These are phyloP conservation scores for Oxytorus armatus DNA, from an alignment of 2,888 invertebrate genomes.

Conservation along the genomic window DNA sequence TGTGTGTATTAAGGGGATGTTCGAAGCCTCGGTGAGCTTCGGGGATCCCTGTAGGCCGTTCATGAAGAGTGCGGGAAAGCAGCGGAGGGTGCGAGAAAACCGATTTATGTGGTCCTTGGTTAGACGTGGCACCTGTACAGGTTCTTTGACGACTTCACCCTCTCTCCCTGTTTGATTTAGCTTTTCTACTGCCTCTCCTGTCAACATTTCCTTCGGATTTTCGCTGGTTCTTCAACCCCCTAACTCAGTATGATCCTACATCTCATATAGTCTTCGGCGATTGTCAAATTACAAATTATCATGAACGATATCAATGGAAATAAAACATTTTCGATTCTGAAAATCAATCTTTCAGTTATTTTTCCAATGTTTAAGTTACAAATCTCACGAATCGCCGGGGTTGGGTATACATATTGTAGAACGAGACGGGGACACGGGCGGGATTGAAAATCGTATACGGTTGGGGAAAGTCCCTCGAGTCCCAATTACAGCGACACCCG, in stretches of 20 bases:
- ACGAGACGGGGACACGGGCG: conserved; percentile 61
- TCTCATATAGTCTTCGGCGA: background rate
- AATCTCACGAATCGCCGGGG: no score
- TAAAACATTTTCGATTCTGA: background rate
- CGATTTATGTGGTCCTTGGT: conserved; percentile 65
- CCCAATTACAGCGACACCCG: conserved; percentile 84
- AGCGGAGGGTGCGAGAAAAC: conserved; percentile 42
- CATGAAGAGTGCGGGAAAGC: conserved; percentile 44
- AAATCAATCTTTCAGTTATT: background rate
- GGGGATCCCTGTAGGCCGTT: conserved; percentile 25
- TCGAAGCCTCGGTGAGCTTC: conserved; percentile 34
- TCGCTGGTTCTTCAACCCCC: background rate
- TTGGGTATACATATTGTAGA: conserved; percentile 15
- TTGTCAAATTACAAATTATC: background rate
- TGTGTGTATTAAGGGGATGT: conserved; percentile 35
- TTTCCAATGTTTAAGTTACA: no score
- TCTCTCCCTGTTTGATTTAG: conserved; percentile 60
- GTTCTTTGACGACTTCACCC: conserved; percentile 70
- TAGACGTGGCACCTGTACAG: conserved; percentile 68
- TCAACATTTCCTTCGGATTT: conserved; percentile 9
- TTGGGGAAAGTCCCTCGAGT: conserved; percentile 81
- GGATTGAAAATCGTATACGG: conserved; percentile 71
- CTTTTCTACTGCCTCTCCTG: conserved; percentile 12
- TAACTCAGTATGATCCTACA: background rate
- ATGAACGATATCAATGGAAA: background rate